These are phyloP conservation scores for Stegastes partitus DNA, from an alignment of 2,113 vertebrate genomes.

Conservation along the genomic window DNA sequence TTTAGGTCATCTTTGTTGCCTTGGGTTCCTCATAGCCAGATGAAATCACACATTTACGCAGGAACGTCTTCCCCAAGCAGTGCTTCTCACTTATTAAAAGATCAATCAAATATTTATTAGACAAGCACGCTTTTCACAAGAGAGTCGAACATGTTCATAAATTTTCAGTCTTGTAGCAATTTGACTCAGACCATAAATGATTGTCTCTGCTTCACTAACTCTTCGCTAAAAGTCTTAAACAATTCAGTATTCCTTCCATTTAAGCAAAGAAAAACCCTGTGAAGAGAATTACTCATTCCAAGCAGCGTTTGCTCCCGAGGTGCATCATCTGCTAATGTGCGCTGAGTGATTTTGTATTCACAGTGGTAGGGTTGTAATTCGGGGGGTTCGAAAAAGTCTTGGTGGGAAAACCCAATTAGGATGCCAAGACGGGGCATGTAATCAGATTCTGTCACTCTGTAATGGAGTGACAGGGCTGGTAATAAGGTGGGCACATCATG, in stretches of 20 bases:
- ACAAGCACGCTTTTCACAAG: conserved; percentile 43
- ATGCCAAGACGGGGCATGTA: conserved; percentile 49
- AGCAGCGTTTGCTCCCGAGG: conserved; percentile 36
- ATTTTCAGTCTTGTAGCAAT: conserved; percentile 40
- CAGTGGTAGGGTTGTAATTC: conserved; percentile 54
- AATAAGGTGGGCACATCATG: conserved; percentile 53
- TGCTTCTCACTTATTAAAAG: conserved; percentile 71
- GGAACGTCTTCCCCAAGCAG: conserved; percentile 42
- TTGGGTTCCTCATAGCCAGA: not conserved
- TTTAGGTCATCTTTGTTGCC: conserved; percentile 23
- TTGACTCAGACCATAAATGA: conserved; percentile 53
- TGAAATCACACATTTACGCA: conserved; percentile 38
- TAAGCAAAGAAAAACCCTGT: conserved; percentile 28
- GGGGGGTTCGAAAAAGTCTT: conserved; percentile 35
- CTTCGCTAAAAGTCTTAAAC: conserved; percentile 41
- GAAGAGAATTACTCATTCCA: conserved; percentile 56
- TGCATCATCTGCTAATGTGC: conserved; percentile 52
- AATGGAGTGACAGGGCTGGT: conserved; percentile 64
- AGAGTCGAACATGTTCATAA: conserved; percentile 35
- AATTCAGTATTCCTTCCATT: conserved; percentile 48
- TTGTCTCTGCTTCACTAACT: conserved; percentile 43
- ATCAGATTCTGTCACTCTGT: conserved; percentile 65
- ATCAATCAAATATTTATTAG: conserved; percentile 75
- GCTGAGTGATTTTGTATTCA: conserved; percentile 54
- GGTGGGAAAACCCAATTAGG: conserved; percentile 63